Conservation (phyloP, 2,113 vertebrate genomes). For the Burhinus oedicnemus region DNA sequence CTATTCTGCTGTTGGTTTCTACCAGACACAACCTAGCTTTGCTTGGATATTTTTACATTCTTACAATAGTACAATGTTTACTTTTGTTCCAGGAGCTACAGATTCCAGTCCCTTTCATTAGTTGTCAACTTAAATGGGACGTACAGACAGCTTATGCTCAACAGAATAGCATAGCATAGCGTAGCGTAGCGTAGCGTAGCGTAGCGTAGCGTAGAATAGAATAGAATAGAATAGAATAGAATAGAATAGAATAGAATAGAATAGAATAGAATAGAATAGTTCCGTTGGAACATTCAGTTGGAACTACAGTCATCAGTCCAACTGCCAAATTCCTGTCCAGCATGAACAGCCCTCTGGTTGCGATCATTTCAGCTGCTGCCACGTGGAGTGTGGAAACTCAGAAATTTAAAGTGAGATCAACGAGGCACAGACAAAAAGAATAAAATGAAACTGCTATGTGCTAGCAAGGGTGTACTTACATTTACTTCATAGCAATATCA, state of each 20-base stretch:
- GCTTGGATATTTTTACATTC: neutral
- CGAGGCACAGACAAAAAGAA: neutral
- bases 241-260: neutral
- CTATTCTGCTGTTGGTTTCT: neutral
- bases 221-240: neutral
- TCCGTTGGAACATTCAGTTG: neutral
- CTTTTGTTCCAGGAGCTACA: neutral
- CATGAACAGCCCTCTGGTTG: neutral
- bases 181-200: neutral
- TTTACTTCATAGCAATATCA: neutral
- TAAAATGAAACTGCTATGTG: neutral
- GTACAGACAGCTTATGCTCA: neutral
- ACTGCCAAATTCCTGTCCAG: neutral
- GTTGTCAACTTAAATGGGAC: neutral
- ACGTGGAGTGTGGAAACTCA: neutral
- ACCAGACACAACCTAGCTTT: neutral
- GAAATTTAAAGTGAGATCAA: neutral
- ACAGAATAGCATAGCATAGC: neutral
- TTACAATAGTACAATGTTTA: neutral
- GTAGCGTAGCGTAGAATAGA: neutral
- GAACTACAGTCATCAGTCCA: neutral
- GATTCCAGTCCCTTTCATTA: neutral
- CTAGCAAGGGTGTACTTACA: neutral
- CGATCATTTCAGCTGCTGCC: neutral
- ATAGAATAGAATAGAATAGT: neutral